These are phyloP conservation scores for Neopelma chrysocephalum DNA, from an alignment of 2,797 vertebrate genomes.

Conservation along the genomic window DNA sequence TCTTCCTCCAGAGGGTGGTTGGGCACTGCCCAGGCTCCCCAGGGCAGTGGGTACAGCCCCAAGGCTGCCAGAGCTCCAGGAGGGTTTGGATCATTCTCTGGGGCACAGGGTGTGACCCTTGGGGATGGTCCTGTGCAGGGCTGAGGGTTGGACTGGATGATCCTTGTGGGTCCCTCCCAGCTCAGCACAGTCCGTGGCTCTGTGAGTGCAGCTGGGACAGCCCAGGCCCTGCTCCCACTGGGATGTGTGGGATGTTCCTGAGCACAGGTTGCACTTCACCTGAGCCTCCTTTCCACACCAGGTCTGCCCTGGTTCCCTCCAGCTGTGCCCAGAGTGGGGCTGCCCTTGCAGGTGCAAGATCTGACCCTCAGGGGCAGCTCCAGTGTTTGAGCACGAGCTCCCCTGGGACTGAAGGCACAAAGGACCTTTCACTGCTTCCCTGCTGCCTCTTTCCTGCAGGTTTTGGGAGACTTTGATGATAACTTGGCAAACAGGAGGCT, in stretches of 20 bases:
- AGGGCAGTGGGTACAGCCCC: too few relatives aligned
- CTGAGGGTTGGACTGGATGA: background rate
- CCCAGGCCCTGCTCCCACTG: background rate
- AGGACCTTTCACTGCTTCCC: background rate
- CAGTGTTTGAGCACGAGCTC: rapidly evolving
- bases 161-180: background rate
- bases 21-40: too few relatives aligned
- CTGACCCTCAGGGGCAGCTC: rapidly evolving
- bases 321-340: background rate
- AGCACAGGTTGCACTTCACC: too few relatives aligned
- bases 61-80: too few relatives aligned
- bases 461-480: background rate
- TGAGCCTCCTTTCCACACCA: background rate
- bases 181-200: background rate
- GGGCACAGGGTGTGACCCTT: background rate
- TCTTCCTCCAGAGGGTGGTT: too few relatives aligned
- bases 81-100: background rate
- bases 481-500: background rate
- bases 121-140: background rate
- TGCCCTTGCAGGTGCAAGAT: rapidly evolving
- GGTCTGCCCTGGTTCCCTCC: background rate
- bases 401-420: background rate
- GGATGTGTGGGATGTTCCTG: background rate
- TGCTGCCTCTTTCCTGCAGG: background rate
- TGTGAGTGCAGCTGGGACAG: background rate